A percentile compares a stretch with the other conserved stretches of the same genome.
Conservation (phyloP, 2,888 invertebrate species). For the Rhagonycha fulva region DNA sequence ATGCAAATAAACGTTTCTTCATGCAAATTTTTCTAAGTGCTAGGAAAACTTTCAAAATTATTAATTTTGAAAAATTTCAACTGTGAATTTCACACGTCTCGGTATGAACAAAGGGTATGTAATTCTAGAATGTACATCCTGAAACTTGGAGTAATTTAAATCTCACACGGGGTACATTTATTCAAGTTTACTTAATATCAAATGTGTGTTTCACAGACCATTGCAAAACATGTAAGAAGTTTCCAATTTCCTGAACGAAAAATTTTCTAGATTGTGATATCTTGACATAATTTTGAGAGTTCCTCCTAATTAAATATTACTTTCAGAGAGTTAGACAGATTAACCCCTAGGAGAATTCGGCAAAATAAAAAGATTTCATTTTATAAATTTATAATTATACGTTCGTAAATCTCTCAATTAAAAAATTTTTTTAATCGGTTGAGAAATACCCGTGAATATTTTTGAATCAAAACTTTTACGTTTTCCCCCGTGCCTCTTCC, state of each 20-base stretch:
- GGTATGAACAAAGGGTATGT: not conserved
- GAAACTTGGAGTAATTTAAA: not conserved
- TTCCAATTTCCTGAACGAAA: not conserved
- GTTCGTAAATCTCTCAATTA: too few relatives aligned
- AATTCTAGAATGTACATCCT: not conserved
- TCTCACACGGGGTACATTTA: not conserved
- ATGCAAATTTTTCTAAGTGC: not conserved
- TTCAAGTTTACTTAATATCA: not conserved
- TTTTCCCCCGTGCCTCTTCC: too few relatives aligned
- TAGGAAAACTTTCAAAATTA: not conserved
- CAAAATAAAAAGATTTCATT: too few relatives aligned
- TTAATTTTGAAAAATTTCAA: not conserved
- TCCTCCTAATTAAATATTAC: too few relatives aligned
- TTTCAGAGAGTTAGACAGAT: too few relatives aligned
- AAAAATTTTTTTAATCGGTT: too few relatives aligned
- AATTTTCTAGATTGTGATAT: too few relatives aligned
- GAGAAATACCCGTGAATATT: too few relatives aligned
- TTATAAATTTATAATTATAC: too few relatives aligned
- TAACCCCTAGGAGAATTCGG: too few relatives aligned
- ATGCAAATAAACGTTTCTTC: not conserved
- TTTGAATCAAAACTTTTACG: too few relatives aligned
- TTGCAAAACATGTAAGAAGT: not conserved
- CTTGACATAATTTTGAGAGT: too few relatives aligned
- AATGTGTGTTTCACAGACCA: not conserved
- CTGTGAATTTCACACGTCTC: not conserved